A percentile compares a stretch with the other conserved stretches of the same genome.
phyloP scores from a whole-genome alignment of 2,113 vertebrate genomes.

The Plectropomus leopardus region DNA sequence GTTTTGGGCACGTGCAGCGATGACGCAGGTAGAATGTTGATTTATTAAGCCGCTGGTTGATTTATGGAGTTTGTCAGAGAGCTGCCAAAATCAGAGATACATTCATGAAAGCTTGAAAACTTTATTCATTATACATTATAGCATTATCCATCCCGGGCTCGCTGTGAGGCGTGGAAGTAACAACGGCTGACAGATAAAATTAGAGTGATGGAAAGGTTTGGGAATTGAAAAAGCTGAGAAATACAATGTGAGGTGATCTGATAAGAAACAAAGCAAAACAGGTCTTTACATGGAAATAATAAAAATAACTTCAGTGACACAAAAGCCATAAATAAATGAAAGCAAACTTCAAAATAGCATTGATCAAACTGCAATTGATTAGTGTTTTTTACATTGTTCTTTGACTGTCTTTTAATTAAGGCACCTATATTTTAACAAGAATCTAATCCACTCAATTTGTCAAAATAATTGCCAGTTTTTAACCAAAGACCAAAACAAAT shows the following conservation, averaged over 20 bases:
- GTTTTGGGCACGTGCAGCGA: background rate
- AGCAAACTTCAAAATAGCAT: constrained; percentile 14
- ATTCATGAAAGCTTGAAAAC: constrained; percentile 52
- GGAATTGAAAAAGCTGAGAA: constrained; percentile 20
- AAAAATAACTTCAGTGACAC: constrained; percentile 22
- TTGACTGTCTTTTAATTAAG: background rate
- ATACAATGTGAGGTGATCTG: background rate
- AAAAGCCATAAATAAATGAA: constrained; percentile 38
- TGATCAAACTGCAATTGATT: constrained; percentile 10
- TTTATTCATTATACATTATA: constrained; percentile 66
- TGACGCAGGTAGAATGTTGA: background rate
- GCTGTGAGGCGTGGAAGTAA: constrained; percentile 2
- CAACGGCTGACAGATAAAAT: constrained; percentile 48
- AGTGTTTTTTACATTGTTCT: background rate
- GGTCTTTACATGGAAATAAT: constrained; percentile 8
- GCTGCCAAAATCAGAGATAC: constrained; percentile 45
- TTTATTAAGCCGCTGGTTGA: constrained; percentile 42
- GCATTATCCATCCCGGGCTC: constrained; percentile 12
- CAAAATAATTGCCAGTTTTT: background rate
- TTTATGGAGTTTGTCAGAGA: constrained; percentile 65
- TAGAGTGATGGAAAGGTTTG: constrained; percentile 55
- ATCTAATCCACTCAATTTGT: background rate
- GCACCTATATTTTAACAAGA: background rate
- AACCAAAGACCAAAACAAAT: background rate
- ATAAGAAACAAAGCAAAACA: background rate